Base-by-base conservation (phyloP, 2,113 vertebrate species). In the Bombycilla garrulus region DNA sequence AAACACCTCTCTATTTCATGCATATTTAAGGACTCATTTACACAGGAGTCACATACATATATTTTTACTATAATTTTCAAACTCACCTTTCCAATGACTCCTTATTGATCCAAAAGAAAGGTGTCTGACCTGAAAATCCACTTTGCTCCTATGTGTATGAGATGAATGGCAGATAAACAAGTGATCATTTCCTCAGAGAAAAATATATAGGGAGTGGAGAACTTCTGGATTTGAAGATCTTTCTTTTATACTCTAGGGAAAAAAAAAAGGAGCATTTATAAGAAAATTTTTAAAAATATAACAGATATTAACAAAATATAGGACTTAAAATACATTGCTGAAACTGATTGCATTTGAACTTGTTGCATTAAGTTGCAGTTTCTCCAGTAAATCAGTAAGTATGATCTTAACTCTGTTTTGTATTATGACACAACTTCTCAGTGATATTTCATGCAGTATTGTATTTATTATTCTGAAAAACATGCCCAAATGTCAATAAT, bases 141-240 rank as follows among this genome's bases (percentile, higher is more conserved):
- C 72, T 92, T 86, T 89, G 47, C 25, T 93, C 47, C 60, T 93
- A 5, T 33, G 47, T 81, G 72, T 65, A 64, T 85, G 71, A 93
- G 45, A 90, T 62, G 84, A 77, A 57, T 54, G 23, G 86, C 48
- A 93, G 81, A 94, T 85, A 86, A 71, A 88, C 87, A 96, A 93
- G 47, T 8, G 90, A 6, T 90, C 15, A 54, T 70, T 94, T 97
- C 35, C 66, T 92, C 45, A 31, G 67, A 90, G 33, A 84, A 82
- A 80, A 93, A 22, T 11, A 57, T 28, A 17, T 2, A 70, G 25
- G 3, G 0, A 78, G 20, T 57, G 33, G 29, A 90, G 24, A 47
- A 61, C 40, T 54, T 53, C 38, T 67, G 82, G 50, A 72, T 88
- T 90, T 92, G 53, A 69, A 95, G 56, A 89, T 51, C 5, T 87